Evolutionary conservation across 2,113 vertebrate genomes (phyloP).

Genomic region (Terrapene triunguis): DNA sequence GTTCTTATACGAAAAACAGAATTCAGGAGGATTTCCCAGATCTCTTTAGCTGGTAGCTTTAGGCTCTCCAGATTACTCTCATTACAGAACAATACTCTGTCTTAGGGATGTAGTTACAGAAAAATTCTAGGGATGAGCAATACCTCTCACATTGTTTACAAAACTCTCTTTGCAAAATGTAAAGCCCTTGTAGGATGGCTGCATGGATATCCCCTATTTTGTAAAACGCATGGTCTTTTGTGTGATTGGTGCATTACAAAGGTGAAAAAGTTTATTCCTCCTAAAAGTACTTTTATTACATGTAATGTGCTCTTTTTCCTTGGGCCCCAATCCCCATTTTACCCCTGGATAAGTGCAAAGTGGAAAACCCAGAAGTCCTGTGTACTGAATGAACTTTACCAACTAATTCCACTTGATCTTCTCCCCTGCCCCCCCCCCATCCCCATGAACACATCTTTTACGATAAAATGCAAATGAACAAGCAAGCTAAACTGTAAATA

Average conservation of each 20-base stretch:
- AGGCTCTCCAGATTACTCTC: neutral
- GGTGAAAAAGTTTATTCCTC: neutral
- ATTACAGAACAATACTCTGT: neutral
- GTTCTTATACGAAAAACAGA: neutral
- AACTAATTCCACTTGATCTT: neutral
- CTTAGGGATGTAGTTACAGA: neutral
- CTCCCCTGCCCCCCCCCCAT: neutral
- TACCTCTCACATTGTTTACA: neutral
- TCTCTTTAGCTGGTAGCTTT: neutral
- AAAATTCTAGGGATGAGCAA: neutral
- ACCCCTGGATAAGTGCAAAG: neutral
- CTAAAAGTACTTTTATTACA: neutral
- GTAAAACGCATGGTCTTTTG: neutral
- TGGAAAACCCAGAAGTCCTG: neutral
- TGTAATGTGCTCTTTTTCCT: neutral
- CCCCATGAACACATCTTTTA: neutral
- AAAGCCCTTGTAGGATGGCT: too few relatives aligned
- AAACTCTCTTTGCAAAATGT: neutral
- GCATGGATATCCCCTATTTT: too few relatives aligned
- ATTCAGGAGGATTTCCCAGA: neutral
- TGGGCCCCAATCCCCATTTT: neutral
- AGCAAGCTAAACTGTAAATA: neutral
- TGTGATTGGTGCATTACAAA: neutral
- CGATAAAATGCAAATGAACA: neutral
- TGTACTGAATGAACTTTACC: neutral